Base-by-base conservation (phyloP, 1,140 invertebrate species). In the Sitobion miscanthi region DNA sequence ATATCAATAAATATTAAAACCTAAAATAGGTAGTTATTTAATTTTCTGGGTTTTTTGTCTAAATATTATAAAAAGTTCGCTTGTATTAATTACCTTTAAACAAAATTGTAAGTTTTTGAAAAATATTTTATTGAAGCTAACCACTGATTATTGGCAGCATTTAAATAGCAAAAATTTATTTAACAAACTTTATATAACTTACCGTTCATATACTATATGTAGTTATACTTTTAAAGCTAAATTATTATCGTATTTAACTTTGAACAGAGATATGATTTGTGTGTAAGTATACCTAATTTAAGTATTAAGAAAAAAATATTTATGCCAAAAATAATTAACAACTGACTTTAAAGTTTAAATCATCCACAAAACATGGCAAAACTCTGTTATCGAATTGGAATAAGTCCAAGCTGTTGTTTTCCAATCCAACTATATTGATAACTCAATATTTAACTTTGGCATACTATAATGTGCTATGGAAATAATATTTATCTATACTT, bases 401-500 rank as follows among this genome's bases (percentile, higher is more conserved):
- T 30, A 42, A 69, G 20, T 90, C 89, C 89, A 90, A 57, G 38
- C 30, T 30, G 38, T 45, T 62, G 54, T 90, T 90, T 69, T 93
- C 87, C 57, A 90, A 90, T 82, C 25, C 52, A 42, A 86, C 20
- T 89, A 69, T 38, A 45, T 9, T 42, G 11, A 45, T 42, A 57
- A 57, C 38, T 86, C 35, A 85, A 35, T 62, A 86, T 57, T 38
- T 20, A 42, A 8, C 21, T 21, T 35, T 89, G 20, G 25, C 30
- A n/a, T n/a, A 21, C 7, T 5, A 21, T 38, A 35, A 54, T 89
- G 21, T 87, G 20, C n/a, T 38, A 14, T 35, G 5, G 7, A 89
- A 38, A 54, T 89, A 35, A 54, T 54, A 54, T 52, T 54, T 23
- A 35, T 38, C 30, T 49, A 87, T 69, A 69, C 30, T 69, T 69